Evolutionary conservation across 2,888 invertebrate genomes (phyloP).

Genomic region (Strigamia maritima): DNA sequence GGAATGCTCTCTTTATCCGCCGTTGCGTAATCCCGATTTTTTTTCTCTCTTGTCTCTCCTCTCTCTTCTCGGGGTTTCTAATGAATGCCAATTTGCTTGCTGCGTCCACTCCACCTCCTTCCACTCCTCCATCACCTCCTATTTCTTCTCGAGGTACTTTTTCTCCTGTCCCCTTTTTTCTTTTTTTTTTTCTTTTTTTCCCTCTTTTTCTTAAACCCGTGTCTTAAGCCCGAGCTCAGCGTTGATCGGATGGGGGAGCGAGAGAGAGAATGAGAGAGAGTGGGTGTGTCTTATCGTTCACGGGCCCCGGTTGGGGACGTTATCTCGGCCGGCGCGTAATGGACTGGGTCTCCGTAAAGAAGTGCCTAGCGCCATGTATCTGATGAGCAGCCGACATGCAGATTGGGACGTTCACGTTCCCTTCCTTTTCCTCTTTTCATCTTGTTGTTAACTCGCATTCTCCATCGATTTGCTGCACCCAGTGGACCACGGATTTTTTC

Average conservation of each 20-base stretch:
- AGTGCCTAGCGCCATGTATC: conserved; percentile 17
- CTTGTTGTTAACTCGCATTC: conserved; percentile 9
- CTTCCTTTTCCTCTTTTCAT: background rate
- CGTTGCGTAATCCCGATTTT: conserved; percentile 20
- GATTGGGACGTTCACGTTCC: background rate
- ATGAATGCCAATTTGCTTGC: conserved; percentile 29
- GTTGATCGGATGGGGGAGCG: conserved; percentile 25
- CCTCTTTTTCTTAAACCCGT: background rate
- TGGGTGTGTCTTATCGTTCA: conserved; percentile 22
- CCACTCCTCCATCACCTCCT: conserved; percentile 17
- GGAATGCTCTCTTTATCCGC: conserved; percentile 21
- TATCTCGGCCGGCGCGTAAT: conserved; percentile 27
- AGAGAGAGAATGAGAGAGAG: background rate
- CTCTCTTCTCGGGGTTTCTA: background rate
- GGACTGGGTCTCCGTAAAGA: conserved; percentile 24
- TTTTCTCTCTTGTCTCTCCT: background rate
- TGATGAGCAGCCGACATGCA: conserved; percentile 29
- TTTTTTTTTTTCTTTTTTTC: background rate
- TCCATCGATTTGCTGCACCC: background rate
- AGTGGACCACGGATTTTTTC: background rate
- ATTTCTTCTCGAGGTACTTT: conserved; percentile 3
- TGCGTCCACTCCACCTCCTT: background rate
- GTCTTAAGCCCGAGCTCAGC: conserved; percentile 23
- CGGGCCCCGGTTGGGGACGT: conserved; percentile 24
- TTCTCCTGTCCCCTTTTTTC: background rate